Evolutionary conservation across 2,888 invertebrate species (phyloP), one percentile per base, ranked within the genome.

Genomic region (Sylvicola fuscatus): DNA sequence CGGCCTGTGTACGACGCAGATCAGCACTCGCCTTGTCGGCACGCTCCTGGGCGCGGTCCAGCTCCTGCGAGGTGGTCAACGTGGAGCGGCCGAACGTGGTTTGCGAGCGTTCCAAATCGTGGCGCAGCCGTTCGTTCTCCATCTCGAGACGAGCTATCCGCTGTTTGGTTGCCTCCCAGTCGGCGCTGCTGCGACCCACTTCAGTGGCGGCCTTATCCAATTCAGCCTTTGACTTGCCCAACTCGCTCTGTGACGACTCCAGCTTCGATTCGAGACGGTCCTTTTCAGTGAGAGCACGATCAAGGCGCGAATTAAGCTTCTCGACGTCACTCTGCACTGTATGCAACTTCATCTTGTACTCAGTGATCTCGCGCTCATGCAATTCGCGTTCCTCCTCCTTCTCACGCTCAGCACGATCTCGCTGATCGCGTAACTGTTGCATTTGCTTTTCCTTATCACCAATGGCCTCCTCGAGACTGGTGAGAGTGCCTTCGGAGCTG

Each of bases 401-500:
- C 50, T 97, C 95, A 46, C 87, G 82, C 60, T 95, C 93, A 30
- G 90, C 86, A 46, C 92, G 70, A 51, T 95, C 93, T 51, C 93
- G 69, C 54, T 95, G 93, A 52, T 97, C 93, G 45, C 58, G 52
- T 42, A 93, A 62, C 54, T 90, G 92, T 45, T 81, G 77, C 65
- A 98, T 92, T 64, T 95, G 95, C 56, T 90, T 90, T 51, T 97
- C 95, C 62, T 93, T 93, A 53, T 95, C 95, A 34, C 81, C 80
- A 46, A 95, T 84, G 11, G 87, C 87, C 62, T 93, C 93, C 64
- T 95, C 93, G 30, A 95, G 68, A 43, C 84, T 83, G 35, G 86
- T 82, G 36, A 93, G 64, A 2, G 92, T 89, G 35, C 87, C 90
- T 65, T 92, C 92, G 8, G 84, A 86, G 41, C 84, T 78, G 61